Base-by-base conservation (phyloP, 1,140 invertebrate species). In the Trichonephila clavata region DNA sequence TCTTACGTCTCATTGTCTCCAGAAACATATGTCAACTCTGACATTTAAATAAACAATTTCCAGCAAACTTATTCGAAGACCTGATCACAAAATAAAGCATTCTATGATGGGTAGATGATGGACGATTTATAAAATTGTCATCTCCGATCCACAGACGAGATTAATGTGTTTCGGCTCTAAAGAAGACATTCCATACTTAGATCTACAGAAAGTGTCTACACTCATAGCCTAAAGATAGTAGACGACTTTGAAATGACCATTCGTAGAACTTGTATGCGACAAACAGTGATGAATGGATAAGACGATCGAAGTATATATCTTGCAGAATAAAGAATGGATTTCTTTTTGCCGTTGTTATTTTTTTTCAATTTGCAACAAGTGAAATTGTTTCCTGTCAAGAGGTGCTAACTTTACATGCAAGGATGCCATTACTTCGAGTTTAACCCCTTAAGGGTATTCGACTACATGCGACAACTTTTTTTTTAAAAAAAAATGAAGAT, bases 141-240 rank as follows among this genome's bases (percentile, higher is more conserved):
- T 77, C 71, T 77, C 18, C 27, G 3, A 13, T 32, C n/a, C 24
- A 27, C 14, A 4, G 13, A 16, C 6, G 71, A 77, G 71, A 77
- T 77, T 77, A 77, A 77, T 77, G 71, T 77, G 24, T 32, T 77
- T 39, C 32, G 18, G 27, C 27, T 39, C 71, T 18, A 27, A 77
- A 39, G 27, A 77, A 18, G 71, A 39, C 27, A 77, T 77, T 77
- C 71, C 32, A 39, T 32, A 18, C 71, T 77, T 20, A 27, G 27
- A 77, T 20, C 71, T 32, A 77, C 71, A 77, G 71, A 77, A 77
- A 77, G 24, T 77, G 71, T 77, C 71, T 77, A 77, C 71, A 77
- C 71, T 77, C 18, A 18, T 77, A 27, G 32, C 27, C 27, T 93
- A 65, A 93, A 94, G 61, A 87, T 87, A 39, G 86, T 27, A 16